A percentile compares a stretch with the other conserved stretches of the same genome.
Evolutionary conservation across 2,888 invertebrate genomes (phyloP).

Genomic region (Cistogaster globosa): DNA sequence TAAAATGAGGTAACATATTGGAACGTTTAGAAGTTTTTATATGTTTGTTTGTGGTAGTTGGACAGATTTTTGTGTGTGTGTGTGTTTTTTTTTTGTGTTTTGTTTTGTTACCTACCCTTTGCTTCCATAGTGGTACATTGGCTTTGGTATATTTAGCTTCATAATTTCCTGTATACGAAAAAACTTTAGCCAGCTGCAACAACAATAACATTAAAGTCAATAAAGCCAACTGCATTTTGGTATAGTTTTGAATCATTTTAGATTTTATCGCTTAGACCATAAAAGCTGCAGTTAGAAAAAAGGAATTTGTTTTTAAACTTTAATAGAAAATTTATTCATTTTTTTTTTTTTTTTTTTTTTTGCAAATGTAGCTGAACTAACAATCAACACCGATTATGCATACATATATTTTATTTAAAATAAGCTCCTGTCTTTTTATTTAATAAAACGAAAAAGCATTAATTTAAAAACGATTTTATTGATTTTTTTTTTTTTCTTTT

Average conservation of each 20-base stretch:
- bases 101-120: slow-evolving; percentile 76
- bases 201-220: slow-evolving; percentile 46
- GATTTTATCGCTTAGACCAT: slow-evolving; percentile 10
- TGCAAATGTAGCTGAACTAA: no score
- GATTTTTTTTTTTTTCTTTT: no score
- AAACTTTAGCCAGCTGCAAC: slow-evolving; percentile 33
- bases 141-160: slow-evolving; percentile 76
- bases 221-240: slow-evolving; percentile 17
- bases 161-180: slow-evolving; percentile 75
- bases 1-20: neutral
- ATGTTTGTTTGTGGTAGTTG: neutral
- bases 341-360: no score
- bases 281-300: neutral
- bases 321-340: neutral
- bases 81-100: no score
- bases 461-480: no score
- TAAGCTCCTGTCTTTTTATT: no score
- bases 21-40: neutral
- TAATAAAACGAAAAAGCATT: no score
- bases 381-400: no score
- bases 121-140: slow-evolving; percentile 81
- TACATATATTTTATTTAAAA: no score
- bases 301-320: neutral
- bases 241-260: slow-evolving; percentile 41
- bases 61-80: no score